These are phyloP conservation scores for Malacosoma neustria DNA, from an alignment of 2,888 invertebrate species.

Conservation along the genomic window DNA sequence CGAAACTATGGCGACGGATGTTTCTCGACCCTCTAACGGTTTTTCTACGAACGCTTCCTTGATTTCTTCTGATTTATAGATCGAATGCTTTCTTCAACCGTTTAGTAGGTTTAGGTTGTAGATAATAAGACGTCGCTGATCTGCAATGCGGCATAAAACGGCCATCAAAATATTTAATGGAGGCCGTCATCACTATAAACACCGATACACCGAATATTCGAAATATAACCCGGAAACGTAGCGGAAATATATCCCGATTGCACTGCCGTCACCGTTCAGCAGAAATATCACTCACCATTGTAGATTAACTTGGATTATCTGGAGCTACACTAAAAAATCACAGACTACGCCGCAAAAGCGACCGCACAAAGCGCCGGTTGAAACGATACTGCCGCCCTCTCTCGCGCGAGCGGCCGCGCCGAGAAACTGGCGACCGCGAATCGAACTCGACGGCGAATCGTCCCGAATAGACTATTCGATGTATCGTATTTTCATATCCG, in stretches of 20 bases:
- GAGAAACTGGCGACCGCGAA: conserved; percentile 63
- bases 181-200: conserved; percentile 73
- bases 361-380: conserved; percentile 71
- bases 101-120: conserved; percentile 21
- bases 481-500: conserved; percentile 62
- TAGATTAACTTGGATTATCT: conserved; percentile 76
- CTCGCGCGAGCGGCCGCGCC: conserved; percentile 68
- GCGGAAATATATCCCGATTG: conserved; percentile 39
- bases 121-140: conserved; percentile 36
- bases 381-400: conserved; percentile 76
- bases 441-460: conserved; percentile 61
- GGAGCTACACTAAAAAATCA: conserved; percentile 76
- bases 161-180: conserved; percentile 74
- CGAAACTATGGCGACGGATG: conserved; percentile 59
- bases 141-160: conserved; percentile 75
- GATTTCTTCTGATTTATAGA: conserved; percentile 15
- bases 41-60: conserved; percentile 18
- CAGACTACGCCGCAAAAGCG: conserved; percentile 74
- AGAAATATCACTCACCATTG: conserved; percentile 74
- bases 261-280: conserved; percentile 52
- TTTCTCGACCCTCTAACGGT: conserved; percentile 40
- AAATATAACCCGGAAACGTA: conserved; percentile 53
- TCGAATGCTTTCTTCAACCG: conserved; percentile 13
- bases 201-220: conserved; percentile 59
- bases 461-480: conserved; percentile 64